Evolutionary conservation across 2,888 invertebrate genomes (phyloP).

Genomic region (Quadroppia sp.): DNA sequence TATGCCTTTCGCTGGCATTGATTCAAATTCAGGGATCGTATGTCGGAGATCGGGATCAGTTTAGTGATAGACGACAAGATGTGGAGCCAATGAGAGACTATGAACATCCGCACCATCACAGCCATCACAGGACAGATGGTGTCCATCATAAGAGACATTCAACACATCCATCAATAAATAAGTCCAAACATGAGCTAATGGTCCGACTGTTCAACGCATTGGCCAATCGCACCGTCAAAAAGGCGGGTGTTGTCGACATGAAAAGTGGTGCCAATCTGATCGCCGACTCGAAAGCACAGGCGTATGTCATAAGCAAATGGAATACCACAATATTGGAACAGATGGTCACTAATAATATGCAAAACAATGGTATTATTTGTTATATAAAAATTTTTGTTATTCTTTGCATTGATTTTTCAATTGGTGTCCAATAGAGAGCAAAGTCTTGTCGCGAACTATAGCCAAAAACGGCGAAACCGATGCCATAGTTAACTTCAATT

Average conservation of each 20-base stretch:
- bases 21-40: background rate
- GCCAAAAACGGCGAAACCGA: background rate
- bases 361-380: background rate
- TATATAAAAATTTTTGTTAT: no score
- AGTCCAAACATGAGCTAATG: no score
- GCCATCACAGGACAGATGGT: background rate
- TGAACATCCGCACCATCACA: background rate
- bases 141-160: no score
- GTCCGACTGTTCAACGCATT: background rate
- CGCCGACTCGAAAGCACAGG: background rate
- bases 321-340: background rate
- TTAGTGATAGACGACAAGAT: background rate
- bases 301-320: background rate
- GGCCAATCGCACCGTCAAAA: background rate
- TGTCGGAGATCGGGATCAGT: background rate
- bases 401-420: background rate
- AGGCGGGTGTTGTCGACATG: background rate
- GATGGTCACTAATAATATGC: background rate
- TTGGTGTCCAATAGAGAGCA: background rate
- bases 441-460: background rate
- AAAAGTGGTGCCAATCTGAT: background rate
- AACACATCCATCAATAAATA: no score
- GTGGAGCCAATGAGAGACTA: background rate
- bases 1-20: background rate
- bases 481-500: background rate